Evolutionary conservation across 2,113 vertebrate species (phyloP).

Genomic region (Aspiorhynchus laticeps): DNA sequence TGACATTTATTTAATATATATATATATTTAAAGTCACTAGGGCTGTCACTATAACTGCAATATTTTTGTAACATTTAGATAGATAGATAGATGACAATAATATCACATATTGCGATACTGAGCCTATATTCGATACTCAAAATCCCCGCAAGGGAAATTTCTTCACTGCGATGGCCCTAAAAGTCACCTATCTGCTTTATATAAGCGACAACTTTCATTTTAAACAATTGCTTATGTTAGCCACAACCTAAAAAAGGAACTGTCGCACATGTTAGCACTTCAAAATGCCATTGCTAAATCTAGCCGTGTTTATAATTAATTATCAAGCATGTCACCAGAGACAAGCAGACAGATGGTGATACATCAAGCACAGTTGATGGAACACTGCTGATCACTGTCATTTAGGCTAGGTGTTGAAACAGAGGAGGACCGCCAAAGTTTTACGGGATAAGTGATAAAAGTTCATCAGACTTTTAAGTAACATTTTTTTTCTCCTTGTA

Average conservation of each 20-base stretch:
- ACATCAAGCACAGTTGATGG: conserved; percentile 21
- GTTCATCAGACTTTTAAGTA: neutral
- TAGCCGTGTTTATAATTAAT: conserved; percentile 32
- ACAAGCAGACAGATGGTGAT: conserved; percentile 34
- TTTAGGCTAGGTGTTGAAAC: neutral
- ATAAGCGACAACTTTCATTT: neutral
- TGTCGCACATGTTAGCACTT: neutral
- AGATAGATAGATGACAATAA: too few species aligned
- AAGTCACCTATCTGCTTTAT: neutral
- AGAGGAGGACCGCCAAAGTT: neutral
- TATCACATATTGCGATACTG: too few species aligned
- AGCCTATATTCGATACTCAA: too few species aligned
- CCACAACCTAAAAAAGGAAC: neutral
- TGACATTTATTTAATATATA: too few species aligned
- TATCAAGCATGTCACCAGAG: conserved; percentile 29
- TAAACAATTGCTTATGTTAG: conserved; percentile 6
- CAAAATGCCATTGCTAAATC: conserved; percentile 8
- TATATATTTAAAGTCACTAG: too few species aligned
- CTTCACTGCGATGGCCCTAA: neutral
- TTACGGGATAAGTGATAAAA: neutral
- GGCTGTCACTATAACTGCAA: too few species aligned
- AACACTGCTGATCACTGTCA: conserved; percentile 33
- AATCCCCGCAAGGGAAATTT: too few species aligned
- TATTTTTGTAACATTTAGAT: too few species aligned
- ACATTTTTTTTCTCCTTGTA: too few species aligned